Percentiles rank a stretch among this genome's conserved stretches.
Conservation (phyloP, 1,140 invertebrate genomes). For the Cardiocondyla obscurior region DNA sequence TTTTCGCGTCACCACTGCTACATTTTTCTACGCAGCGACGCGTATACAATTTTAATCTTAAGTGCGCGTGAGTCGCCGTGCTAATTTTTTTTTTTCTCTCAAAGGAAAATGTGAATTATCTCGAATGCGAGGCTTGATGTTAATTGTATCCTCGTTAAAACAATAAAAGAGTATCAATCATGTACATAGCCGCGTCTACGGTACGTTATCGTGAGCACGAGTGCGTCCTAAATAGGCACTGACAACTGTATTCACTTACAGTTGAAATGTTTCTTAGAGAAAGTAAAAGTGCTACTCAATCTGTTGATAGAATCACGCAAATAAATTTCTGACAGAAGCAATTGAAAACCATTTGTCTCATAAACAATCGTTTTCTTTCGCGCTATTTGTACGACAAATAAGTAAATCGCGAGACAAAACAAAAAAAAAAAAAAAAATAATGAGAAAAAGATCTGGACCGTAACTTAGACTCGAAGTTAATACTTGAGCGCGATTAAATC, state of each 20-base stretch:
- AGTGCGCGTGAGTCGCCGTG: background rate
- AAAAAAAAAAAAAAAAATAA: background rate
- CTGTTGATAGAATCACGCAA: background rate
- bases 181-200: conserved; percentile 17
- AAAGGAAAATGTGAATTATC: conserved; percentile 19
- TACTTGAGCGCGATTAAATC: conserved; percentile 41
- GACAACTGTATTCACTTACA: background rate
- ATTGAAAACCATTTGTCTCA: background rate
- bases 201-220: conserved; percentile 2
- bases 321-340: background rate
- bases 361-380: conserved; percentile 19
- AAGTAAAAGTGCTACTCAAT: background rate
- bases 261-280: background rate
- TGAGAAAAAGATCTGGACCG: background rate
- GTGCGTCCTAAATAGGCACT: background rate
- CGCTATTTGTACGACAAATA: background rate
- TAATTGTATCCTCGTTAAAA: background rate
- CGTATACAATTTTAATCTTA: background rate
- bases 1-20: background rate
- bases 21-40: background rate
- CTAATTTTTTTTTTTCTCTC: conserved; percentile 5
- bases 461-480: background rate
- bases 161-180: conserved; percentile 10
- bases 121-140: background rate
- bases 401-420: background rate